Percentiles rank a stretch among this genome's conserved stretches.
These are phyloP conservation scores for Sapajus apella DNA, from an alignment of 2,113 vertebrate genomes.

Conservation along the genomic window DNA sequence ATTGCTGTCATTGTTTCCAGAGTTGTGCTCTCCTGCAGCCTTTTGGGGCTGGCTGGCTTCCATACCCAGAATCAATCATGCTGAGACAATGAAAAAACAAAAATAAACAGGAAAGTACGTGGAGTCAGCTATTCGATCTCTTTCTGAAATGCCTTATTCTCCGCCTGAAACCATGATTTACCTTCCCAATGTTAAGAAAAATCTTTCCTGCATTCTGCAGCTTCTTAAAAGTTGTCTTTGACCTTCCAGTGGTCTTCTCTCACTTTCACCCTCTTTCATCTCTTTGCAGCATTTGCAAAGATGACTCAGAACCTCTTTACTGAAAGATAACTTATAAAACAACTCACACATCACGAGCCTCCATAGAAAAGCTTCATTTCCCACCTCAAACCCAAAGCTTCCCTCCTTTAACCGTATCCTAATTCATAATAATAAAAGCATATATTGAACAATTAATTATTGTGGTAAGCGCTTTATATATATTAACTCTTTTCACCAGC, in stretches of 20 bases:
- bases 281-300: not conserved
- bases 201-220: not conserved
- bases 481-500: not conserved
- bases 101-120: not conserved
- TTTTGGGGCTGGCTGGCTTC: not conserved
- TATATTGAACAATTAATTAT: not conserved
- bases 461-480: not conserved
- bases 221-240: not conserved
- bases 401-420: not conserved
- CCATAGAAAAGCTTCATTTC: not conserved
- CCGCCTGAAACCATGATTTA: not conserved
- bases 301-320: not conserved
- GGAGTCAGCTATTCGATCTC: not conserved
- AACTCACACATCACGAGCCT: not conserved
- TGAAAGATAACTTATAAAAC: constrained; percentile 7
- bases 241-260: not conserved
- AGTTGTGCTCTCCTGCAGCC: not conserved
- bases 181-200: not conserved
- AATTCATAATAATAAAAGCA: not conserved
- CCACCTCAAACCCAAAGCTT: not conserved
- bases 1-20: not conserved
- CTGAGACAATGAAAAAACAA: not conserved
- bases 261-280: not conserved
- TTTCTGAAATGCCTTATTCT: not conserved
- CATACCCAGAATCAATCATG: not conserved